Conservation (phyloP, 2,888 invertebrate genomes). For the Falcaria lacertinaria region DNA sequence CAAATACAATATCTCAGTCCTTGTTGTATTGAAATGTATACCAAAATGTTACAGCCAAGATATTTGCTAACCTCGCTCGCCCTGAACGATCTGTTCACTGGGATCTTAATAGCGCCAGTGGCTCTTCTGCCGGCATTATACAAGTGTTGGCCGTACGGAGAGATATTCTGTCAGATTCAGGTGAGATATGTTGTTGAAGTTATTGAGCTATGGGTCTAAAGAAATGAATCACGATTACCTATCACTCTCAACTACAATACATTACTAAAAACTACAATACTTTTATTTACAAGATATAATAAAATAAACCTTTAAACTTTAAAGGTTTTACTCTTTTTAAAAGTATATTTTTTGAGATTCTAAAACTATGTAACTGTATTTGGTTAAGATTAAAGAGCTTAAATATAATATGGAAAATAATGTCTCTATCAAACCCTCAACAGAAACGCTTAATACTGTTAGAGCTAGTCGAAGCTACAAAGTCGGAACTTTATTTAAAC, state of each 20-base stretch:
- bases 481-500: slow-evolving; percentile 63
- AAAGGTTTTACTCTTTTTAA: too few species aligned
- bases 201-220: too few species aligned
- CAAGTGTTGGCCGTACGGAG: slow-evolving; percentile 95
- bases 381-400: slow-evolving; percentile 4
- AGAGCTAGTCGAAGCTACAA: slow-evolving; percentile 48
- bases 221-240: too few species aligned
- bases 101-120: slow-evolving; percentile 91
- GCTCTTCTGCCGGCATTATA: slow-evolving; percentile 90
- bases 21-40: slow-evolving; percentile 2
- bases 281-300: too few species aligned
- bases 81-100: slow-evolving; percentile 92
- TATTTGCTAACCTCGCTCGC: slow-evolving; percentile 93
- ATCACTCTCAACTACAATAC: too few species aligned
- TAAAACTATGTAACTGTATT: too few species aligned
- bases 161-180: slow-evolving; percentile 94
- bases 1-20: too few species aligned
- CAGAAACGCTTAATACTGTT: slow-evolving; percentile 59
- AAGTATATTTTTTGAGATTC: too few species aligned
- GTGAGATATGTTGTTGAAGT: slow-evolving; percentile 76
- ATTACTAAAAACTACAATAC: too few species aligned
- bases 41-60: slow-evolving; percentile 82
- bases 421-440: slow-evolving; percentile 53
- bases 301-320: too few species aligned
- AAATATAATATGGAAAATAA: slow-evolving; percentile 33